Evolutionary conservation across 2,888 invertebrate genomes (phyloP), one percentile per base, ranked within the genome.

Genomic region (Parascotia fuliginaria): DNA sequence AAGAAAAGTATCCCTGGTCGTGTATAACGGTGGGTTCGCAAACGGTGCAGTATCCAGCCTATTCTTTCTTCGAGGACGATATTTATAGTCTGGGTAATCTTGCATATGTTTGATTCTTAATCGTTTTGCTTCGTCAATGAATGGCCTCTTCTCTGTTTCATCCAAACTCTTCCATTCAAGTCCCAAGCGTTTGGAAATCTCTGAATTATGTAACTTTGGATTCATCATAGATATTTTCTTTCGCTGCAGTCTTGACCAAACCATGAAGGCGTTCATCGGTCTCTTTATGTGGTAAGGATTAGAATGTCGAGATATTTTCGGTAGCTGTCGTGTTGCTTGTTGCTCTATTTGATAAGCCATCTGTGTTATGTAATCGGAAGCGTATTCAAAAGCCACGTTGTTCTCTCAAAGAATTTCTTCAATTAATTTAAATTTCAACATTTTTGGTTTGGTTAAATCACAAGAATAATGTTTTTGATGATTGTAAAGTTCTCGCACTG

Each of bases 201-300:
- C 95, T 0, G 95, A 95, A 70, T 96, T 96, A 81, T 95, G 95
- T 67, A 96, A 89, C 70, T 95, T 96, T 46, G 97, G 97, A 77
- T 97, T 96, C 79, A 97, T 94, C 79, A 95, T 93, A 0, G 97
- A 96, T 83, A 97, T 97, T 77, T 96, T 96, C 75, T 96, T 95
- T 36, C 97, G 85, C 75, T 98, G 98, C 33, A 97, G 91, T 46
- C 98, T 91, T 7, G 98, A 98, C 98, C 98, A 98, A 9, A 98
- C 98, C 98, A 99, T 98, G 90, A 98, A 98, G 0, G 98, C 98
- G 87, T 99, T 99, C 98, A 99, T 99, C 9, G 98, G 98, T 64
- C 98, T 93, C 82, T 98, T 99, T 72, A 98, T 98, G 84, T 98
- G 97, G 49, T 87, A 91, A 0, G 90, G 89, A 38, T 89, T 90